These are phyloP conservation scores for Orycteropus afer DNA, from an alignment of 2,113 vertebrate genomes.

Conservation along the genomic window DNA sequence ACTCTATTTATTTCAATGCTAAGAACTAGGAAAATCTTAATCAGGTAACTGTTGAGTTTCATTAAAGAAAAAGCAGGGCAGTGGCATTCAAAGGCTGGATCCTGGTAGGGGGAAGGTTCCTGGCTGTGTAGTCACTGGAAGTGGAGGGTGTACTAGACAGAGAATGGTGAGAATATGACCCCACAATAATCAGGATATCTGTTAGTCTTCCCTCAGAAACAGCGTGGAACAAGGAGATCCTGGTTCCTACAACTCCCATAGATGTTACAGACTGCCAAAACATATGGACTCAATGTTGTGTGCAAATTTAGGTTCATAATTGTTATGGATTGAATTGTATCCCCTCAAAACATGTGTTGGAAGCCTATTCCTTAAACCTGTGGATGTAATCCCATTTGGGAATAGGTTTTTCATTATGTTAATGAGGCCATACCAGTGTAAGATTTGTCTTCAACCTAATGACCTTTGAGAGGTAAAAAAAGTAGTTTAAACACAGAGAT, in stretches of 20 bases:
- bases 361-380: too few species aligned
- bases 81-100: neutral
- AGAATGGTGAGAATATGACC: neutral
- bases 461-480: neutral
- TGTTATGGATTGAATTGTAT: too few species aligned
- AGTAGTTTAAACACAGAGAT: neutral
- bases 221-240: neutral
- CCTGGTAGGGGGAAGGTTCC: neutral
- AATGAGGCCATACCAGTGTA: neutral
- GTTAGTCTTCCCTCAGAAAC: neutral
- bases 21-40: neutral
- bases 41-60: neutral
- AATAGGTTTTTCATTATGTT: neutral
- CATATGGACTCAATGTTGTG: neutral
- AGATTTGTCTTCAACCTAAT: neutral
- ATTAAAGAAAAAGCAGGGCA: neutral
- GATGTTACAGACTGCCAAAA: neutral
- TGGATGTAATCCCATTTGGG: too few species aligned
- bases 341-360: too few species aligned
- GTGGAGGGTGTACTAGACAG: neutral
- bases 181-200: neutral
- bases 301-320: neutral
- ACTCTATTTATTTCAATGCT: neutral
- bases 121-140: neutral
- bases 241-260: neutral